Conservation (phyloP, 2,113 vertebrate genomes). For the Silurus asotus region DNA sequence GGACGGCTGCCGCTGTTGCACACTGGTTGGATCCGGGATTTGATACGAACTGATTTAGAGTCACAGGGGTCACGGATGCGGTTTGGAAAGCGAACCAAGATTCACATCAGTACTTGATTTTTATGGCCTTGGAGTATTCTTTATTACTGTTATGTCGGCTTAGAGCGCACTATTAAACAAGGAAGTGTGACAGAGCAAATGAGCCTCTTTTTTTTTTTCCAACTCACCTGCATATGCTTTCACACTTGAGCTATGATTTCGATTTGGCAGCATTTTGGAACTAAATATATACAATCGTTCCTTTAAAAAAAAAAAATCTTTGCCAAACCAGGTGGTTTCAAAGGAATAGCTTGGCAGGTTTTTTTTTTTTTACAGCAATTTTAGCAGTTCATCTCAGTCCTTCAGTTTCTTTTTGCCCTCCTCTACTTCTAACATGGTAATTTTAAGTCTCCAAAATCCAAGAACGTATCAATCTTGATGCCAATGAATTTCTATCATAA, state of each 20-base stretch:
- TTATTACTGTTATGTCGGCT: slow-evolving; percentile 33
- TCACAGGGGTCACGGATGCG: slow-evolving; percentile 18
- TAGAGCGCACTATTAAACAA: slow-evolving; percentile 10
- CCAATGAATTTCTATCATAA: not conserved
- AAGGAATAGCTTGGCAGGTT: not conserved
- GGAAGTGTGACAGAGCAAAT: slow-evolving; percentile 41
- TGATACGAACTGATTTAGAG: slow-evolving; percentile 47
- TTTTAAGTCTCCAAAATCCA: not conserved
- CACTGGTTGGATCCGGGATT: slow-evolving; percentile 19
- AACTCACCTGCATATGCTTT: not conserved
- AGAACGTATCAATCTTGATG: not conserved
- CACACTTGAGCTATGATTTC: not conserved
- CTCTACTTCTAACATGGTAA: not conserved
- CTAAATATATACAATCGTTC: slow-evolving; percentile 10
- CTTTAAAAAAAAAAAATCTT: not conserved
- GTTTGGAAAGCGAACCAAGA: slow-evolving; percentile 34
- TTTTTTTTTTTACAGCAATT: not conserved
- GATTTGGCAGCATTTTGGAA: slow-evolving; percentile 1
- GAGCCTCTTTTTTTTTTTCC: not conserved
- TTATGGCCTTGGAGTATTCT: slow-evolving; percentile 42
- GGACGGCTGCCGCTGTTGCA: slow-evolving; percentile 31
- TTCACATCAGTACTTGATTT: slow-evolving; percentile 39
- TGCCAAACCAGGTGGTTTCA: slow-evolving; percentile 6
- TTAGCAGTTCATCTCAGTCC: not conserved
- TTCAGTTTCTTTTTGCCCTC: not conserved